Percentiles rank a stretch among this genome's conserved stretches.
Conservation (phyloP, 1,140 invertebrate species). For the Drosophila oshimai region DNA sequence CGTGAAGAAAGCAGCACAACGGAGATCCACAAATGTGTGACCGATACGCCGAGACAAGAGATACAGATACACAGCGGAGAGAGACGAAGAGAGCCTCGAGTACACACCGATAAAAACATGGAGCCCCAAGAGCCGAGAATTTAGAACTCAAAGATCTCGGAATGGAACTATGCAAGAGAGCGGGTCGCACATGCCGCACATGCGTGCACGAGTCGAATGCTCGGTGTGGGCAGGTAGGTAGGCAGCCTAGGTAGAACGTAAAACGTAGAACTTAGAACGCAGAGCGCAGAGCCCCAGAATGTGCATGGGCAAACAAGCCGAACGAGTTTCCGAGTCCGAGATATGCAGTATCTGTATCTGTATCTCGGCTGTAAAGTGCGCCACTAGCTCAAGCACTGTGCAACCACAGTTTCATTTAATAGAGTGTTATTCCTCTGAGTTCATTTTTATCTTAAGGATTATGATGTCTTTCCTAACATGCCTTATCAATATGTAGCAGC, state of each 20-base stretch:
- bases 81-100: conserved; percentile 9
- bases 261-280: too few species aligned
- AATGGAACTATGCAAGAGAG: conserved; percentile 18
- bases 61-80: conserved; percentile 1
- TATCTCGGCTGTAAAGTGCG: conserved; percentile 38
- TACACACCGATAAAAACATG: conserved; percentile 65
- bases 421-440: too few species aligned
- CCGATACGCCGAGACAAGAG: conserved; percentile 14
- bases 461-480: too few species aligned
- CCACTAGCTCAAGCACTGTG: conserved; percentile 15
- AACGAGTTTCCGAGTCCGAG: conserved; percentile 54
- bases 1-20: conserved; percentile 67
- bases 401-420: neutral
- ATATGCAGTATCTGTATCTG: conserved; percentile 44
- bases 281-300: neutral
- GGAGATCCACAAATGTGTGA: conserved; percentile 58
- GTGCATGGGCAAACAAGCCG: conserved; percentile 67
- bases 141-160: conserved; percentile 19
- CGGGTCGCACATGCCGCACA: conserved; percentile 37
- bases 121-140: conserved; percentile 14
- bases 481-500: too few species aligned
- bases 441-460: too few species aligned
- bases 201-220: conserved; percentile 39
- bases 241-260: too few species aligned
- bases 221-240: conserved; percentile 23